phyloP scores from a whole-genome alignment of 2,797 vertebrate genomes.

The Psittacula derbiana region DNA sequence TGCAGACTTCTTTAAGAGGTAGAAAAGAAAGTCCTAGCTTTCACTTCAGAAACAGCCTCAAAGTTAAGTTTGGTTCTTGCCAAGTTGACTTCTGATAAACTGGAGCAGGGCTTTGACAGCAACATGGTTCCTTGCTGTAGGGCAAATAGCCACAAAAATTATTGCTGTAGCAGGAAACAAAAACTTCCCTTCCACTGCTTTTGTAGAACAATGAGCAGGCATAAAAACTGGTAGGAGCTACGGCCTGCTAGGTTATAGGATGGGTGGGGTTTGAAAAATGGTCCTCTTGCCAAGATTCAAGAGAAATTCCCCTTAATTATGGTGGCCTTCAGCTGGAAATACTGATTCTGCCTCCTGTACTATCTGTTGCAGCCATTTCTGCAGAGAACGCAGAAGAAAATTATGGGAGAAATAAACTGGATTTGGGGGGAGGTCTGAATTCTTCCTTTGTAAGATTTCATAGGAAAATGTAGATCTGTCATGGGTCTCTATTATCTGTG shows the following conservation, averaged over 20 bases:
- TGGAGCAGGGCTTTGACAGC: not conserved
- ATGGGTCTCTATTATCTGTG: not conserved
- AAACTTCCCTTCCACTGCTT: conserved; percentile 13
- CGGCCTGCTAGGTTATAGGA: not conserved
- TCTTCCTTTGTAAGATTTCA: not conserved
- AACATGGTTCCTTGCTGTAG: not conserved
- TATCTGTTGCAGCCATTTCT: not conserved
- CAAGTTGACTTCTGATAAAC: not conserved
- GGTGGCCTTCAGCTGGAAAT: not conserved
- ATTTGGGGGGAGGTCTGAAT: not conserved
- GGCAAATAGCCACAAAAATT: conserved; percentile 40
- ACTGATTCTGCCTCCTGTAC: not conserved
- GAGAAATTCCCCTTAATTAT: not conserved
- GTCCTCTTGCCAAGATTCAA: not conserved
- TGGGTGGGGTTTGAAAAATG: not conserved
- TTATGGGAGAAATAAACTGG: not conserved
- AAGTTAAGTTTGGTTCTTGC: not conserved
- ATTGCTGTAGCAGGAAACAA: conserved; percentile 29
- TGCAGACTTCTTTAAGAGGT: not conserved
- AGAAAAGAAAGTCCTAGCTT: not conserved
- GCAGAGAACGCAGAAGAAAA: not conserved
- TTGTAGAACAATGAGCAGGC: conserved; percentile 38
- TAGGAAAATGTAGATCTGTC: not conserved
- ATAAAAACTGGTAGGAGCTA: not conserved
- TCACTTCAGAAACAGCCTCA: not conserved